Conservation (phyloP, 2,113 vertebrate genomes). For the Condylura cristata region DNA sequence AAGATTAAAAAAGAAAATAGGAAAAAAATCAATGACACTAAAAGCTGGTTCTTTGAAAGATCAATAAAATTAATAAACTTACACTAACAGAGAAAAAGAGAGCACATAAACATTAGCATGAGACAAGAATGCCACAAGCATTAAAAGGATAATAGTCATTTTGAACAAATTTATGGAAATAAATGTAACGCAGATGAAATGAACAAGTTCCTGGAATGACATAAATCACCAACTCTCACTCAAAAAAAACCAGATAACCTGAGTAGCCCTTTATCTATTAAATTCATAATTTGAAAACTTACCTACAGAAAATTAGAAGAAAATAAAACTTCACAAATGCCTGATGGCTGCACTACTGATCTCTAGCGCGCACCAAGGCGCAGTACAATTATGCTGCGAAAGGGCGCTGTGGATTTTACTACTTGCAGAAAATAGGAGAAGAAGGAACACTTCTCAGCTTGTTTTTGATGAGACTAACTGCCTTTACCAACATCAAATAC, state of each 20-base stretch:
- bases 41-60: not conserved
- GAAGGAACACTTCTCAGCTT: not conserved
- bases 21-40: not conserved
- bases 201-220: not conserved
- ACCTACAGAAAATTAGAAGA: not conserved
- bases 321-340: not conserved
- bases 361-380: not conserved
- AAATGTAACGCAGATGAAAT: not conserved
- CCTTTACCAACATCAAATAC: not conserved
- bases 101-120: not conserved
- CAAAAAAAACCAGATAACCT: conserved; percentile 5
- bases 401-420: not conserved
- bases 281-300: not conserved
- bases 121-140: conserved; percentile 11
- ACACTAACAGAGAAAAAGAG: not conserved
- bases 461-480: conserved; percentile 1
- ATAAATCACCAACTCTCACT: conserved; percentile 1
- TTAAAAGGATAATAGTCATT: not conserved
- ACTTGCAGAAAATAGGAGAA: conserved; percentile 17
- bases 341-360: not conserved
- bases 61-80: not conserved
- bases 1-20: not conserved
- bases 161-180: conserved; percentile 22
- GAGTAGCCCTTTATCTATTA: not conserved
- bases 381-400: conserved; percentile 10